Conservation (phyloP, 2,888 invertebrate genomes). For the Caenorhabditis uteleia region DNA sequence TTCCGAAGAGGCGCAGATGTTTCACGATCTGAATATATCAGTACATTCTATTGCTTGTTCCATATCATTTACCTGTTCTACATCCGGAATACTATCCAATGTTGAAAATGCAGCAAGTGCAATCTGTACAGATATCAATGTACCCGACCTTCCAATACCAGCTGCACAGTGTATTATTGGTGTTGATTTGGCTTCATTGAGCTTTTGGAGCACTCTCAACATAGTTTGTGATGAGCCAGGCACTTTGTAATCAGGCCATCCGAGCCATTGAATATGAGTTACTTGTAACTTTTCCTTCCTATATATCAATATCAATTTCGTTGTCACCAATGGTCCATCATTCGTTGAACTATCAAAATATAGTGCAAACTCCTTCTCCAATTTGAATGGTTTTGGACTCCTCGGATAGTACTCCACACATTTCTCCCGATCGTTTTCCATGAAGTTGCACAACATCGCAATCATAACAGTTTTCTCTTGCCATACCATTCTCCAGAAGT, state of each 20-base stretch:
- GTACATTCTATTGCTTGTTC: not conserved
- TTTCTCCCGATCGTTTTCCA: conserved; percentile 36
- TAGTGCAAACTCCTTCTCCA: conserved; percentile 16
- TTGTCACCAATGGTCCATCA: conserved; percentile 16
- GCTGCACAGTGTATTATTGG: conserved; percentile 41
- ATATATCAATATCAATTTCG: conserved; percentile 14
- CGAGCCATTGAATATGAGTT: conserved; percentile 37
- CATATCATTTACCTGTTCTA: conserved; percentile 22
- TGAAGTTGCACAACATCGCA: conserved; percentile 40
- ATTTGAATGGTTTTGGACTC: conserved; percentile 3
- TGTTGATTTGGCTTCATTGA: conserved; percentile 15
- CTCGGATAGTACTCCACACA: conserved; percentile 37
- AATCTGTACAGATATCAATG: conserved; percentile 31
- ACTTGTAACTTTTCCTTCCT: conserved; percentile 15
- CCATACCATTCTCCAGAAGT: conserved; percentile 50
- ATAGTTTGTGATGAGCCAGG: conserved; percentile 34
- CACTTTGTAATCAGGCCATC: conserved; percentile 41
- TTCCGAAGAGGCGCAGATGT: conserved; percentile 16
- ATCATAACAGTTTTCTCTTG: conserved; percentile 35
- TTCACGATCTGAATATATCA: conserved; percentile 21
- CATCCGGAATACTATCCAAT: conserved; percentile 23
- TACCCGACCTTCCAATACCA: conserved; percentile 37
- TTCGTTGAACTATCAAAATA: conserved; percentile 19
- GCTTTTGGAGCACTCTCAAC: conserved; percentile 25
- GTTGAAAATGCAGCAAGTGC: too few relatives aligned